phyloP scores from a whole-genome alignment of 2,797 vertebrate species.

The Notamacropus eugenii region DNA sequence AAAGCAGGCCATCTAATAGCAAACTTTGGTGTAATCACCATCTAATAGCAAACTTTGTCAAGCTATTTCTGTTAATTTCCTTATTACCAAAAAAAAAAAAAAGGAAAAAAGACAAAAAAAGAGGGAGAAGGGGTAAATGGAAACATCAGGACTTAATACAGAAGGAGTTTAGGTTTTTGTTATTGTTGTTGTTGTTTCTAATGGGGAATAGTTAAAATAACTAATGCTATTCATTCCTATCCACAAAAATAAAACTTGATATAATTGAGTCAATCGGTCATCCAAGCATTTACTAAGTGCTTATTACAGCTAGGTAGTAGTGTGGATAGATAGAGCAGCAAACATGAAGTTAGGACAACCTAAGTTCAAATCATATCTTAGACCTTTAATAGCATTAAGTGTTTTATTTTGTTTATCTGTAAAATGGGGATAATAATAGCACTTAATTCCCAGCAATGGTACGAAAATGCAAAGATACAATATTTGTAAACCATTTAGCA shows the following conservation, averaged over 20 bases:
- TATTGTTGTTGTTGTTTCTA: not conserved
- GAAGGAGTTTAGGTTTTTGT: not conserved
- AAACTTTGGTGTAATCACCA: not conserved
- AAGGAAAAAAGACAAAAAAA: slow-evolving; percentile 59
- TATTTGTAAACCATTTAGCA: not conserved
- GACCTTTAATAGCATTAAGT: not conserved
- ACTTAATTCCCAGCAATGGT: not conserved
- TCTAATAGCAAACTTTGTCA: not conserved
- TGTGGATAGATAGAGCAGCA: not conserved
- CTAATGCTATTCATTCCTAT: not conserved
- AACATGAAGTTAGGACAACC: not conserved
- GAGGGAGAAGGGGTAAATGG: too few species aligned
- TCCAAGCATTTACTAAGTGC: not conserved
- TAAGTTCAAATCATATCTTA: not conserved
- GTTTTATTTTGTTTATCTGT: not conserved
- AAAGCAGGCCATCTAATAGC: not conserved
- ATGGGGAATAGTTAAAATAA: not conserved
- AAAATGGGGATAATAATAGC: not conserved
- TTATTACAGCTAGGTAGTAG: not conserved
- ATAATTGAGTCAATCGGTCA: not conserved
- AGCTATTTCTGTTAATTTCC: slow-evolving; percentile 28
- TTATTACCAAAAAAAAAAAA: slow-evolving; percentile 30
- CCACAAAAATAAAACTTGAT: not conserved
- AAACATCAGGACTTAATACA: not conserved
- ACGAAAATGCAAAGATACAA: not conserved